A percentile compares a stretch with the other conserved stretches of the same genome.
Conservation (phyloP, 1,140 invertebrate species). For the Ceratosolen solmsi region DNA sequence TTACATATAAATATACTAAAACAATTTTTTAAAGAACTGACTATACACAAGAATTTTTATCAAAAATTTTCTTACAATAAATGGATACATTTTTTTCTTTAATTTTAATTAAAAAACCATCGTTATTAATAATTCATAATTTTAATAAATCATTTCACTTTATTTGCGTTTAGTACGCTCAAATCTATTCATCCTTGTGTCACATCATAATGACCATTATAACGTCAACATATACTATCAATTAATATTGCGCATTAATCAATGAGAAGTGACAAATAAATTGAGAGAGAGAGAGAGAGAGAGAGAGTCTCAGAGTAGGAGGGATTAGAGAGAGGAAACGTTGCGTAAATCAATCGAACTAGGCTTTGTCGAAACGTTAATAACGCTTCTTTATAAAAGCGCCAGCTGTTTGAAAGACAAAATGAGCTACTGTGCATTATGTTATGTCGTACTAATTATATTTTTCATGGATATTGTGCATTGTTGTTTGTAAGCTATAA, state of each 20-base stretch:
- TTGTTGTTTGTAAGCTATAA: constrained; percentile 4
- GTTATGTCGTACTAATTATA: background rate
- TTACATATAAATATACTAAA: no score
- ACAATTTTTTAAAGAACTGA: no score
- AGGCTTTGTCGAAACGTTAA: background rate
- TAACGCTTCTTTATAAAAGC: constrained; percentile 27
- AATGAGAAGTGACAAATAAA: constrained; percentile 19
- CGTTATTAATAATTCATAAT: no score
- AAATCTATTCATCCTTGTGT: background rate
- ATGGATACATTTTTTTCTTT: no score
- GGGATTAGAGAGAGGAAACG: background rate
- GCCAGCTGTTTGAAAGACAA: constrained; percentile 34
- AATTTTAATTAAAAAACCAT: background rate
- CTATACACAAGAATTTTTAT: no score
- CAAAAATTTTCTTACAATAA: no score
- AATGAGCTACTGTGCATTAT: constrained; percentile 6
- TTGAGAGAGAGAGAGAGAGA: constrained; percentile 1
- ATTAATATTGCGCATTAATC: constrained; percentile 35
- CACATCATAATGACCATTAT: background rate
- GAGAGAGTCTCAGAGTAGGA: background rate
- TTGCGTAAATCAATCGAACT: constrained; percentile 3
- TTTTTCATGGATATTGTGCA: background rate
- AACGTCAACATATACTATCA: background rate
- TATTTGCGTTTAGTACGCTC: background rate
- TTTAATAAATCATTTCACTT: background rate